Conservation (phyloP, 2,888 invertebrate genomes). For the Sarcophaga subvicina region DNA sequence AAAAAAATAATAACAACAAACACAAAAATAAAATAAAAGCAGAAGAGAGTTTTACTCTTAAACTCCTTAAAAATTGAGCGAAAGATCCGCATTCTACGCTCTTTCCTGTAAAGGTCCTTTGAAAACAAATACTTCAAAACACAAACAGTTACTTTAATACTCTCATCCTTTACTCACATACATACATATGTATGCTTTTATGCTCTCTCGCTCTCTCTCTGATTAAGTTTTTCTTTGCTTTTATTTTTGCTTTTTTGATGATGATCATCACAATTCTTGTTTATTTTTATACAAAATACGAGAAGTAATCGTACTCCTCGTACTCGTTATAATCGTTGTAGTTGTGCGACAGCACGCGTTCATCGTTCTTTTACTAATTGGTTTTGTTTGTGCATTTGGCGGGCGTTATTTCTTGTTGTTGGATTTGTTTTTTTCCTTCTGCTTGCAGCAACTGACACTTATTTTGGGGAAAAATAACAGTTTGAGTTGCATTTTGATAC, state of each 20-base stretch:
- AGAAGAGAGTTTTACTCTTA: too few relatives aligned
- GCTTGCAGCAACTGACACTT: conserved; percentile 1
- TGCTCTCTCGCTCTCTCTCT: neutral
- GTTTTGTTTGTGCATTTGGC: conserved; percentile 78
- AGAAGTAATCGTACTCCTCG: neutral
- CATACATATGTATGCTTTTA: neutral
- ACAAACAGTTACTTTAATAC: conserved; percentile 72
- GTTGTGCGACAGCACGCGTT: conserved; percentile 78
- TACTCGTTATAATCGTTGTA: conserved; percentile 42
- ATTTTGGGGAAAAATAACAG: conserved; percentile 12
- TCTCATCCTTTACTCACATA: neutral
- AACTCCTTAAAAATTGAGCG: neutral
- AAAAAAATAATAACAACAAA: conserved; percentile 18
- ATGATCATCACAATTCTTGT: neutral
- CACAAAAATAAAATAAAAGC: conserved; percentile 37
- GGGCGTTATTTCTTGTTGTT: conserved; percentile 62
- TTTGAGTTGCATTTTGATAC: neutral
- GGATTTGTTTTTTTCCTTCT: conserved; percentile 37
- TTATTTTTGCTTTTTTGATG: neutral
- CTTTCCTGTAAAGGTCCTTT: neutral
- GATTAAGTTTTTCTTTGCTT: neutral
- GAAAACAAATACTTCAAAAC: neutral
- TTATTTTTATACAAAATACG: neutral
- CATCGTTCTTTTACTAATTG: conserved; percentile 76
- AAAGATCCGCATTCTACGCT: too few relatives aligned